Evolutionary conservation across 2,797 vertebrate genomes (phyloP), one percentile per base, ranked within the genome.

Genomic region (Fringilla coelebs): DNA sequence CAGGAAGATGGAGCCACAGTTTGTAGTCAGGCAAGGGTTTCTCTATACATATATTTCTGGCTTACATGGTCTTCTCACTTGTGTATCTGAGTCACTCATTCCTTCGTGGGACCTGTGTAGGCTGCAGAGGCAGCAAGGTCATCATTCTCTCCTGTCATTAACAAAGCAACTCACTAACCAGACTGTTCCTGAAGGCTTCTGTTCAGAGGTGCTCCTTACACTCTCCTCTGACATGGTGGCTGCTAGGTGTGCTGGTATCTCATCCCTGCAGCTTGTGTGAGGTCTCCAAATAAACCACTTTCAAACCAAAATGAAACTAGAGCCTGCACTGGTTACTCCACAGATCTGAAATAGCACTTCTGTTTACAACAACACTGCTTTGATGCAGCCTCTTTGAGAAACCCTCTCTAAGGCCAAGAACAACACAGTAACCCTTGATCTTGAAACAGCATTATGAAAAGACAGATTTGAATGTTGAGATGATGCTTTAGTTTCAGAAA

Each of bases 21-120:
- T 82, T 87, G 90, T 78, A 84, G 88, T 92, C 80, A 94, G 48
- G 46, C 34, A 65, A 79, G 54, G 68, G 70, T 38, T 90, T 76
- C 71, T 85, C 45, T 34, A 65, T 60, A 43, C 52, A 46, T 85
- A 80, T 87, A 57, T 79, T 92, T 89, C 88, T 87, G 71, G 38
- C n/a, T 85, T 74, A 52, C 8, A 12, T 43, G 65, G 65, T 74
- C 84, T 85, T 85, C 31, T 82, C 72, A 57, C 49, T 84, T 11
- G 11, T 65, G 29, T 66, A 57, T 81, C 63, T 85, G 81, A 94
- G 75, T 90, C 92, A 79, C 28, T 60, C 26, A 19, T 67, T 94
- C 60, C 74, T 91, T 60, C 0, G 0, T 70, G 52, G 41, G 55
- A 61, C 2, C 20, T 70, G 10, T 57, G 32, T 36, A 63, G 41